Evolutionary conservation across 1,140 invertebrate species (phyloP), one percentile per base, ranked within the genome.

Genomic region (Danaus plexippus): DNA sequence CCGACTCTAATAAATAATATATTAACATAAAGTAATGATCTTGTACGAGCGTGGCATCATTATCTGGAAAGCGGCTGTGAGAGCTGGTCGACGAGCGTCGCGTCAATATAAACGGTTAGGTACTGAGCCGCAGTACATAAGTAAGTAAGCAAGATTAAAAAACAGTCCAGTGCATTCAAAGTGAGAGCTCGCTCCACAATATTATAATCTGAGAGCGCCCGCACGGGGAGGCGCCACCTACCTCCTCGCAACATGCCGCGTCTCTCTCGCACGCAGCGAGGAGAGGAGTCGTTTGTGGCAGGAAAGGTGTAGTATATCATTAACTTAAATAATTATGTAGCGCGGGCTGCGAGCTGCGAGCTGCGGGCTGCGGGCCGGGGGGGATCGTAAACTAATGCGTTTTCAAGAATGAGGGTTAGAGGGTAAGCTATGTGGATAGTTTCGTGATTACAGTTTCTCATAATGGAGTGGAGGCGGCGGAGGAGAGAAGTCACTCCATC

Each of bases 251-350:
- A 8, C 22, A 8, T 8, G 22, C 4, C 5, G 22, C 22, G 22
- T 32, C 69, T 50, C 64, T 9, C 51, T 74, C 67, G n/a, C 63
- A 52, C 67, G 18, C 52, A 51, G 22, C 50, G 66, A 54, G 66
- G 70, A 78, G 77, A 78, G 64, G 75, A 82, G 75, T 77, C 72
- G 80, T 77, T 82, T 77, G 75, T 67, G 63, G 15, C 15, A 15
- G 15, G 69, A 72, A 77, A 81, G 73, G 73, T 82, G 77, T 85
- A 79, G 71, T 75, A 77, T 81, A 84, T 84, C 75, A 85, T 85
- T 82, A 82, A 78, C 77, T 85, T 77, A 78, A 82, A 81, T 81
- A 82, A 82, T 85, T 82, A 85, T 73, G 73, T 77, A 69, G 71
- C 22, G 64, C 64, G 73, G 67, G 67, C 54, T 61, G 57, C 66